Conservation (phyloP, 1,140 invertebrate genomes). For the Mamestra configurata region DNA sequence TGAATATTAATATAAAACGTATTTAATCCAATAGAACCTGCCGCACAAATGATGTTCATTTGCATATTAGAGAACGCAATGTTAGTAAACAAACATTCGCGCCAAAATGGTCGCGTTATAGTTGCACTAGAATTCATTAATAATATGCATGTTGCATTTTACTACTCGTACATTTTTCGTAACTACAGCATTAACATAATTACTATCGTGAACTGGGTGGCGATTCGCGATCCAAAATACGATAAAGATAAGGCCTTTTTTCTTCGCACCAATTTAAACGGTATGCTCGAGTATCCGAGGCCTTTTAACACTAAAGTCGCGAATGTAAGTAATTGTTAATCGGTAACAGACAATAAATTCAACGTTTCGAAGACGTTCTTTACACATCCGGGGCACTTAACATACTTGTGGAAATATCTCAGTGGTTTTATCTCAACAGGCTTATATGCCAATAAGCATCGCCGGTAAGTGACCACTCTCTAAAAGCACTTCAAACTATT, state of each 20-base stretch:
- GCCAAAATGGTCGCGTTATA: slow-evolving; percentile 35
- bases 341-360: slow-evolving; percentile 49
- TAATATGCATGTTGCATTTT: slow-evolving; percentile 11
- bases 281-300: background rate
- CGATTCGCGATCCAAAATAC: slow-evolving; percentile 29
- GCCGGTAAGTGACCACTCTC: slow-evolving; percentile 54
- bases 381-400: slow-evolving; percentile 62
- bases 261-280: slow-evolving; percentile 22
- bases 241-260: slow-evolving; percentile 45
- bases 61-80: slow-evolving; percentile 40
- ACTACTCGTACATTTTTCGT: slow-evolving; percentile 20
- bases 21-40: slow-evolving; percentile 16
- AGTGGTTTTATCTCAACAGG: slow-evolving; percentile 51
- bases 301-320: slow-evolving; percentile 21
- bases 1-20: slow-evolving; percentile 17
- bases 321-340: slow-evolving; percentile 51
- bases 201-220: slow-evolving; percentile 59
- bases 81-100: slow-evolving; percentile 53
- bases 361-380: slow-evolving; percentile 48
- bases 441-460: slow-evolving; percentile 41
- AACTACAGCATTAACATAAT: slow-evolving; percentile 52
- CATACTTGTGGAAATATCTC: slow-evolving; percentile 60
- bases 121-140: background rate
- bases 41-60: slow-evolving; percentile 15
- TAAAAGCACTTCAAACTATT: slow-evolving; percentile 64